Evolutionary conservation across 2,113 vertebrate genomes (phyloP), one percentile per base, ranked within the genome.

Genomic region (Elgaria multicarinata): DNA sequence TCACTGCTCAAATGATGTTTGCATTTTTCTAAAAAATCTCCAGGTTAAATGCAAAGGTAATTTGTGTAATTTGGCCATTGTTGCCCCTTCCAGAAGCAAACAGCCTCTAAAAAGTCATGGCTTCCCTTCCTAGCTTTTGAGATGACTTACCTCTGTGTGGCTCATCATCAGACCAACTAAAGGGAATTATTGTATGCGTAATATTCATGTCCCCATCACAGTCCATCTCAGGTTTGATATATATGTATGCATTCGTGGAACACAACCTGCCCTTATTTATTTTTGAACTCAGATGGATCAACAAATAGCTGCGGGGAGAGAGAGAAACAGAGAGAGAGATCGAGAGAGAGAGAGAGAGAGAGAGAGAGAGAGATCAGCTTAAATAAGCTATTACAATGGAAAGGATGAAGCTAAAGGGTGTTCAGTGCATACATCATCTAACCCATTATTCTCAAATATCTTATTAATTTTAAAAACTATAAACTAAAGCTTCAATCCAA

Each of bases 151-250:
- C 75, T 42, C 91, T 64, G 85, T 90, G 72, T 92, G 89, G 75
- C 88, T 85, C 80, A 94, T 82, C 84, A 80, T 44, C 5, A 87
- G 31, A 3, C 4, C 28, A 92, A 83, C 89, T 85, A 93, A 46
- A 92, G 46, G 55, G 87, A 93, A n/a, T 92, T 89, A 76, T 91
- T 90, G 64, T 89, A 92, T 92, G 67, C 4, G n/a, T n/a, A 62
- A 74, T 88, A 92, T 92, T 92, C 50, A 90, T 81, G 22, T 36
- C 20, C 39, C 90, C 64, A 86, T 92, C 92, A 95, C n/a, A 93
- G 50, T 64, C 58, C 58, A 67, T 7, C 33, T 36, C 64, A 44
- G 26, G 16, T 67, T 20, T 67, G 26, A 67, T 14, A 28, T 46
- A 44, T 46, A 46, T 2, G 33, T 33, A 64, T 46, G 20, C 46